Evolutionary conservation across 2,797 vertebrate species (phyloP), one percentile per base, ranked within the genome.

Genomic region (Sebastes jordani): DNA sequence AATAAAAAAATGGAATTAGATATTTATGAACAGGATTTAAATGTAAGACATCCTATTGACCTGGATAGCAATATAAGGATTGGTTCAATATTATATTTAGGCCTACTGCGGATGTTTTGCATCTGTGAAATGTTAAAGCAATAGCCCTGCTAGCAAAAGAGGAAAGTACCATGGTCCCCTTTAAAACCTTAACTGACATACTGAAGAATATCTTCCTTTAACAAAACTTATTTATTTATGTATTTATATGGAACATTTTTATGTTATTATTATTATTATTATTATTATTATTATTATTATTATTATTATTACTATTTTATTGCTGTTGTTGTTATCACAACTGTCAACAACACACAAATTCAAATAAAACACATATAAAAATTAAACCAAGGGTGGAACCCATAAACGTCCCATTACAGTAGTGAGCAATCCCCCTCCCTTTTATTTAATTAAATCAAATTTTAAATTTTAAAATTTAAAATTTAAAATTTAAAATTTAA

Each of bases 401-500:
- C 38, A 46, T 46, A 46, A 46, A 46, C 18, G 38, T 46, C 14
- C 6, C 38, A 46, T 46, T 16, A 46, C 14, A 46, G 38, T 46
- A 46, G 38, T 46, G 38, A 42, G 38, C 14, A 42, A 16, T 16
- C 38, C 38, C 13, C 38, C 2, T 46, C 38, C 38, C 13, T 46
- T 46, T 16, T 46, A 46, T 46, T 46, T 46, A 38, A 38, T 38
- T 38, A 14, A 38, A 38, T 38, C 11, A 38, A 38, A 14, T 6
- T 38, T 42, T 0, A 16, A 6, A 42, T 18, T 46, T 42, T 42
- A 0, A 16, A 42, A 38, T 38, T 5, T 11, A 0, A 42, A 14
- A 6, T 14, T 42, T 42, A 0, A 42, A 42, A 14, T 14, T 38
- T 38, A 0, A 5, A 34, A 34, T 38, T 30, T 30, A 1, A 27